These are phyloP conservation scores for Ormyrus nitidulus DNA, from an alignment of 2,888 invertebrate genomes.

Conservation along the genomic window DNA sequence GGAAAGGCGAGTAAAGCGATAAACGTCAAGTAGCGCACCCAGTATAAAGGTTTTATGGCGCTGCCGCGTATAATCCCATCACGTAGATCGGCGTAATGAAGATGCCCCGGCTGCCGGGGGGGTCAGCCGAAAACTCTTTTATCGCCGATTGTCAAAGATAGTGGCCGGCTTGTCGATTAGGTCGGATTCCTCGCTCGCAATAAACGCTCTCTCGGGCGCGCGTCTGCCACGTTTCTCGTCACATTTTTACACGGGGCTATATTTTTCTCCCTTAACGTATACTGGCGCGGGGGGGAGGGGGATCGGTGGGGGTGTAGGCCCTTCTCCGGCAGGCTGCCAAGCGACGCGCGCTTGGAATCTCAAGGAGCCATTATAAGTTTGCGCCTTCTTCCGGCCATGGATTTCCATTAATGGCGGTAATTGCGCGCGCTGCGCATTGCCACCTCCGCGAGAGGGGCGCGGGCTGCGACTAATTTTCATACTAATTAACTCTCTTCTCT, in stretches of 20 bases:
- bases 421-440: slow-evolving; percentile 2
- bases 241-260: not conserved
- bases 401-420: slow-evolving; percentile 61
- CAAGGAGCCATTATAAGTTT: slow-evolving; percentile 64
- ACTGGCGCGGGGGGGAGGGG: too few species aligned
- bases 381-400: slow-evolving; percentile 48
- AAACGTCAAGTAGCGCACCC: slow-evolving; percentile 15
- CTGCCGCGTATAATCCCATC: slow-evolving; percentile 15
- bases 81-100: slow-evolving; percentile 27
- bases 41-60: slow-evolving; percentile 18
- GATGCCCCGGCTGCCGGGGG: slow-evolving; percentile 13
- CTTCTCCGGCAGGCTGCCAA: slow-evolving; percentile 33
- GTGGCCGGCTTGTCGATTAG: not conserved
- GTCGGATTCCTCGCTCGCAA: slow-evolving; percentile 7
- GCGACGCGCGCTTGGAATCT: slow-evolving; percentile 67
- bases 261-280: slow-evolving; percentile 6
- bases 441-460: not conserved
- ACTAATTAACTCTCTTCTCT: slow-evolving; percentile 42
- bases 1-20: slow-evolving; percentile 28
- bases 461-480: slow-evolving; percentile 47
- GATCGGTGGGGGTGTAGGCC: not conserved
- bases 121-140: not conserved
- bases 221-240: not conserved
- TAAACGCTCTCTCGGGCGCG: not conserved
- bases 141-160: not conserved